Base-by-base conservation (phyloP, 2,888 invertebrate genomes). In the Coelopa pilipes region DNA sequence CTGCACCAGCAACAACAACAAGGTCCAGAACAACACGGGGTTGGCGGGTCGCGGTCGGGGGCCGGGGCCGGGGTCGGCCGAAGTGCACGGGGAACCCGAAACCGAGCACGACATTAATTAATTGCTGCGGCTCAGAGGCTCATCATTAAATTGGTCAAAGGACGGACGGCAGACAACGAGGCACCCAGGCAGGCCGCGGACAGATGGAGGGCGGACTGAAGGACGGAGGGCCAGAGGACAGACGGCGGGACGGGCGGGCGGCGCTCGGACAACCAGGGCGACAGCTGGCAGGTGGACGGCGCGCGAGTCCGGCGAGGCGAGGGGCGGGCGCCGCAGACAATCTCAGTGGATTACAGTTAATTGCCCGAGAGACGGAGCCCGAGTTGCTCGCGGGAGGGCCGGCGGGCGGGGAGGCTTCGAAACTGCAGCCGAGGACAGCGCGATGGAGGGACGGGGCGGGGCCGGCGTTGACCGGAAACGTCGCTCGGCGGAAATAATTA, bases 71-170 rank as follows among this genome's bases (percentile, higher is more conserved):
- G 46, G 11, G 5, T 46, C 57, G 13, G 24, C 11, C n/a, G 9
- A 21, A 67, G 15, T 47, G 53, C 50, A 67, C 50, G 21, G 13
- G 66, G 17, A 50, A 67, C 50, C 66, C 46, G 50, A 60, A 59
- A 59, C 59, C 49, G 11, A 34, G 49, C 24, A 49, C 59, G 55
- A 57, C 65, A 47, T 55, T 72, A 72, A 72, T 72, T 72, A 72
- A 72, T 72, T 72, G 57, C 66, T 55, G 72, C 72, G 50, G 65
- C 72, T 72, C 72, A 65, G 34, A 55, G 72, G 72, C 72, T 57
- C 72, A 72, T 66, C 59, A 66, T 60, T 66, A 66, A 72, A 60
- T 59, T 72, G 57, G 60, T 70, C 60, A 68, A 53, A 55, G 68
- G 34, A 63, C 63, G 70, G 21, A 55, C 60, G 0, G 24, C 59